A percentile compares a stretch with the other conserved stretches of the same genome.
Evolutionary conservation across 2,888 invertebrate species (phyloP).

Genomic region (Hemistola chrysoprasaria): DNA sequence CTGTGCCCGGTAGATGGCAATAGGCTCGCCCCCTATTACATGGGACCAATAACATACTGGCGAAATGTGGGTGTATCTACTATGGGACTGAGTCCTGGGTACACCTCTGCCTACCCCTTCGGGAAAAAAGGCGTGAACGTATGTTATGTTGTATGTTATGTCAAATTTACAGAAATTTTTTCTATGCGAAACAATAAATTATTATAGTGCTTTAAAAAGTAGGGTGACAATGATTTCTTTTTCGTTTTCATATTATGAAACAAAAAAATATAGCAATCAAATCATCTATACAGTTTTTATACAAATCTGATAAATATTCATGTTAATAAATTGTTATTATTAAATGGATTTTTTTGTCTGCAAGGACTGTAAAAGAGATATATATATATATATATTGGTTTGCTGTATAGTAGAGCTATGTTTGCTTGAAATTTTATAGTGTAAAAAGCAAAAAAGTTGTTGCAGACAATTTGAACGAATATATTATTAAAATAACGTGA

Average conservation of each 20-base stretch:
- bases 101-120: no score
- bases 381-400: conserved; percentile 57
- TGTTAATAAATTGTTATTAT: conserved; percentile 27
- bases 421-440: conserved; percentile 68
- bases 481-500: conserved; percentile 36
- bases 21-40: no score
- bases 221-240: conserved; percentile 17
- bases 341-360: conserved; percentile 25
- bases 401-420: conserved; percentile 73
- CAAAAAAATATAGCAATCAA: conserved; percentile 39
- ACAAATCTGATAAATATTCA: conserved; percentile 44
- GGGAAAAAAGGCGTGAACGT: no score
- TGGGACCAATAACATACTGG: no score
- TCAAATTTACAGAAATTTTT: no score
- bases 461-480: conserved; percentile 30
- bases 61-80: no score
- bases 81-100: no score
- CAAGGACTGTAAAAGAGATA: conserved; percentile 45
- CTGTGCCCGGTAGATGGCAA: no score
- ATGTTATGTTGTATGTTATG: no score
- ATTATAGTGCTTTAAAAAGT: no score
- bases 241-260: conserved; percentile 1
- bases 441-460: conserved; percentile 36
- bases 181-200: no score
- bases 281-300: conserved; percentile 42